Evolutionary conservation across 2,113 vertebrate genomes (phyloP).

Genomic region (Kryptolebias marmoratus): DNA sequence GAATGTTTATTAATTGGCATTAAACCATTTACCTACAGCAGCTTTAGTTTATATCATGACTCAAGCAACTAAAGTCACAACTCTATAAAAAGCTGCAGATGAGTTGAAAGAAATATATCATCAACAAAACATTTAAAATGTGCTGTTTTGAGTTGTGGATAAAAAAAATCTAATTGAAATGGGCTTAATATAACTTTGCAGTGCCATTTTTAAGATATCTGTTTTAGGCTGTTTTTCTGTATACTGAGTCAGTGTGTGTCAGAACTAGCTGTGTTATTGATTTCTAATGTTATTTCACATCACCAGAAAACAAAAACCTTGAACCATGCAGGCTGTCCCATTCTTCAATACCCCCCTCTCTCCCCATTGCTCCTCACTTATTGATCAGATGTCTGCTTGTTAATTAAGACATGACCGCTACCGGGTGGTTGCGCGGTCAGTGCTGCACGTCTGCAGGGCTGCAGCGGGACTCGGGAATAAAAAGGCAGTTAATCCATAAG

Average conservation of each 20-base stretch:
- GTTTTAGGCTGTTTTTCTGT: slow-evolving; percentile 4
- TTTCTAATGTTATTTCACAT: slow-evolving; percentile 69
- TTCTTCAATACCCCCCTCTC: slow-evolving; percentile 53
- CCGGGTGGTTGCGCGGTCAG: slow-evolving; percentile 57
- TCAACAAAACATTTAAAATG: neutral
- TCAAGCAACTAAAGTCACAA: neutral
- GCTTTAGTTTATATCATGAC: neutral
- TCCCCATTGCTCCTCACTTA: slow-evolving; percentile 64
- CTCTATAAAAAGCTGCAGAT: neutral
- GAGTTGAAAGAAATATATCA: neutral
- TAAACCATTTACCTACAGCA: neutral
- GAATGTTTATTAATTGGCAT: neutral
- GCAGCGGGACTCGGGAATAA: slow-evolving; percentile 69
- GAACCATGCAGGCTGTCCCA: slow-evolving; percentile 58
- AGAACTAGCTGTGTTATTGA: slow-evolving; percentile 42
- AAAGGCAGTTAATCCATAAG: slow-evolving; percentile 75
- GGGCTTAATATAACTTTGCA: too few relatives aligned
- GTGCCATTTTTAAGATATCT: neutral
- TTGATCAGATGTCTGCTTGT: slow-evolving; percentile 74
- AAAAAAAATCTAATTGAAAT: too few relatives aligned
- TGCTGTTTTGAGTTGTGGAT: neutral
- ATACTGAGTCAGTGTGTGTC: slow-evolving; percentile 13
- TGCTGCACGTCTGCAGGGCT: slow-evolving; percentile 63
- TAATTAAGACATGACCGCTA: slow-evolving; percentile 77
- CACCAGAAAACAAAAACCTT: slow-evolving; percentile 71